Evolutionary conservation across 2,888 invertebrate species (phyloP).

Genomic region (Oxytorus armatus): DNA sequence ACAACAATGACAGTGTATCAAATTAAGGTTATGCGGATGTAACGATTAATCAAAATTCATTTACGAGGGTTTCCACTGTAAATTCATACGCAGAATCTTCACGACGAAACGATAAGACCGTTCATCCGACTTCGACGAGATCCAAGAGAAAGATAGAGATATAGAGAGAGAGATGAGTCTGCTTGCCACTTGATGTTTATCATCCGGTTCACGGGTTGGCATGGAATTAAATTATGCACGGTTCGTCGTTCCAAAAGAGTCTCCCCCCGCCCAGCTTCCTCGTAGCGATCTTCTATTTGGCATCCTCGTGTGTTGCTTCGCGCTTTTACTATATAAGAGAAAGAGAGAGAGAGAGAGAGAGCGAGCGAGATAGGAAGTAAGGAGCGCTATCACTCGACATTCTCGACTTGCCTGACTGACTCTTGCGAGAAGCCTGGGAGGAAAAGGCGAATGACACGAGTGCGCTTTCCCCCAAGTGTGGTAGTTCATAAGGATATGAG

Average conservation of each 20-base stretch:
- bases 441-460: slow-evolving; percentile 55
- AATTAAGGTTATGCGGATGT: not conserved
- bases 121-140: slow-evolving; percentile 69
- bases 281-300: slow-evolving; percentile 51
- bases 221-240: slow-evolving; percentile 78
- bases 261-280: slow-evolving; percentile 26
- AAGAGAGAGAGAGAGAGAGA: slow-evolving; percentile 10
- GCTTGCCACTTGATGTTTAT: slow-evolving; percentile 79
- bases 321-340: slow-evolving; percentile 23
- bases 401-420: slow-evolving; percentile 59
- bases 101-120: slow-evolving; percentile 56
- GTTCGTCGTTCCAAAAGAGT: slow-evolving; percentile 75
- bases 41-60: not conserved
- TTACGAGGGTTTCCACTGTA: slow-evolving; percentile 40
- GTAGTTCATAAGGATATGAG: slow-evolving; percentile 51
- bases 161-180: slow-evolving; percentile 28
- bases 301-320: slow-evolving; percentile 51
- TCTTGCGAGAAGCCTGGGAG: slow-evolving; percentile 40
- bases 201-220: slow-evolving; percentile 76
- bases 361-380: too few relatives aligned
- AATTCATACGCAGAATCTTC: slow-evolving; percentile 36
- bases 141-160: slow-evolving; percentile 2
- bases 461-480: slow-evolving; percentile 46
- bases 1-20: not conserved
- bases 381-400: slow-evolving; percentile 55